phyloP scores from a whole-genome alignment of 2,113 vertebrate genomes.

The Hystrix brachyura region DNA sequence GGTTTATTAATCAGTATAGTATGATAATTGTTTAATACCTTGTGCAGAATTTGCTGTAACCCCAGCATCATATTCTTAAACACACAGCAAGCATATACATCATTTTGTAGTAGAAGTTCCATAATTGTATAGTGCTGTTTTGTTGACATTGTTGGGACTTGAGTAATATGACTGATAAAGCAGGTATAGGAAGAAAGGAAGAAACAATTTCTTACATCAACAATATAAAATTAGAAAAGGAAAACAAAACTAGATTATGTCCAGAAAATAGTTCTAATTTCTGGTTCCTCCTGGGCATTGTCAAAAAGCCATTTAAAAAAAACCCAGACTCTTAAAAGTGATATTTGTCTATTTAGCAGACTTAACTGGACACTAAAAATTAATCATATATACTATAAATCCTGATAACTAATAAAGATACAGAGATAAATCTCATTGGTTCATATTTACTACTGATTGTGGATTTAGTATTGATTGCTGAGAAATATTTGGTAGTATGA shows the following conservation, averaged over 20 bases:
- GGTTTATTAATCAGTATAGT: neutral
- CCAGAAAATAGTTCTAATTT: conserved; percentile 55
- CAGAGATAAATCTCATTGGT: neutral
- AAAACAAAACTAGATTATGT: neutral
- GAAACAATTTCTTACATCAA: conserved; percentile 10
- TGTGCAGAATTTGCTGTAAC: neutral
- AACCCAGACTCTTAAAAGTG: neutral
- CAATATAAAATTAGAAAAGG: conserved; percentile 21
- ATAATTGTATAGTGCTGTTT: neutral
- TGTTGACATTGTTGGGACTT: conserved; percentile 38
- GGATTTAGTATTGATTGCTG: neutral
- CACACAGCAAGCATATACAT: neutral
- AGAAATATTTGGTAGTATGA: neutral
- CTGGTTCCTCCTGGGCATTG: conserved; percentile 5
- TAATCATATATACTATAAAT: neutral
- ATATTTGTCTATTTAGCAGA: neutral
- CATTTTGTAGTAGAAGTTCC: conserved; percentile 25
- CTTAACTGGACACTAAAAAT: conserved; percentile 31
- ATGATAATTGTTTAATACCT: neutral
- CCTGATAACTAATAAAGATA: neutral
- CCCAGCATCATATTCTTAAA: neutral
- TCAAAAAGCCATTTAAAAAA: conserved; percentile 49
- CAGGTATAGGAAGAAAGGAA: conserved; percentile 39
- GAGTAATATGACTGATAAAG: conserved; percentile 26
- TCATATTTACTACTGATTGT: neutral